phyloP scores from a whole-genome alignment of 2,797 vertebrate genomes.

The Sphenopsis melanotis region DNA sequence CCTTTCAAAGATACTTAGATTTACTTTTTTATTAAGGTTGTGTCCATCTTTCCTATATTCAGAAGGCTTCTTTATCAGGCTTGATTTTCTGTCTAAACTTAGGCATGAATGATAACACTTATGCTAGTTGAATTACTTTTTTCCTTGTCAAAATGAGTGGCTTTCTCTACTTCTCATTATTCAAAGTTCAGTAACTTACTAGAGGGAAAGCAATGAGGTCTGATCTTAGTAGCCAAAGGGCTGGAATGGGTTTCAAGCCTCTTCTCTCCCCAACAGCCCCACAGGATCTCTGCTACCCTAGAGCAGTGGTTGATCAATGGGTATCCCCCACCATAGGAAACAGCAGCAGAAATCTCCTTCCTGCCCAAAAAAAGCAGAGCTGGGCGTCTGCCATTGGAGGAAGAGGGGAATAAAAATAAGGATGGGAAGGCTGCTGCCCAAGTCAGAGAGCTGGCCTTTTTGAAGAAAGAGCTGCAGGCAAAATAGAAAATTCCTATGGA shows the following conservation, averaged over 20 bases:
- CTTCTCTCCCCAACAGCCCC: not conserved
- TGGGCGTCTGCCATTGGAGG: not conserved
- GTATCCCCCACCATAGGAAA: not conserved
- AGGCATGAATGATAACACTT: not conserved
- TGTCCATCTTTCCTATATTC: not conserved
- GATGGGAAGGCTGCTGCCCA: not conserved
- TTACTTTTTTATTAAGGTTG: not conserved
- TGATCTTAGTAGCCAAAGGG: not conserved
- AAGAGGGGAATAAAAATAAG: not conserved
- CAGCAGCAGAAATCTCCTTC: not conserved
- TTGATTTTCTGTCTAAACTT: not conserved
- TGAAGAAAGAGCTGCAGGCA: not conserved
- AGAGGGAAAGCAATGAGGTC: not conserved
- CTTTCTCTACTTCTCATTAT: not conserved
- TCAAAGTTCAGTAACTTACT: not conserved
- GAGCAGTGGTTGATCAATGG: not conserved
- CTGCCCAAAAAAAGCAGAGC: not conserved
- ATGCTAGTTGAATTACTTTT: not conserved
- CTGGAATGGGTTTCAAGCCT: not conserved
- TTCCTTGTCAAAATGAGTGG: not conserved
- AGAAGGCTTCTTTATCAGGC: not conserved
- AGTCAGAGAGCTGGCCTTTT: not conserved
- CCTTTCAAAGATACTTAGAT: not conserved
- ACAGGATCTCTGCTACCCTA: not conserved
- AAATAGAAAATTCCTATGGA: conserved; percentile 11